Evolutionary conservation across 2,797 vertebrate species (phyloP).

Genomic region (Lepilemur septentrionalis): DNA sequence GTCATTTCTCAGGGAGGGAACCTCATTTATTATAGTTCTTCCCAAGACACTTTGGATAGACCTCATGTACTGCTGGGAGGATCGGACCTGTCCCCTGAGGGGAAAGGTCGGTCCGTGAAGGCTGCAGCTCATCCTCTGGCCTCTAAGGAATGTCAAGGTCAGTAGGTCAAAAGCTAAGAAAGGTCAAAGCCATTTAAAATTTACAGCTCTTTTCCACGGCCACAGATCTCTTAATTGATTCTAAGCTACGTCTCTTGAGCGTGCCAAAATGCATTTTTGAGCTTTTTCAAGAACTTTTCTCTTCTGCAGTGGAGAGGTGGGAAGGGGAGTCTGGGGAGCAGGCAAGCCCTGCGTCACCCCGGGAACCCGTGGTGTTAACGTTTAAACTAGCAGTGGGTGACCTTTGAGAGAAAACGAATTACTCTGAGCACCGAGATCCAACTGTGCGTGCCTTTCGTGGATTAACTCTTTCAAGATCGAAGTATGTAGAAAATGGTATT

Average conservation of each 20-base stretch:
- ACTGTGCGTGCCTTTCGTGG: slow-evolving; percentile 2
- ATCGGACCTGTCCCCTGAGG: background rate
- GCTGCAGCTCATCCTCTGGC: background rate
- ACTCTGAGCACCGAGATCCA: background rate
- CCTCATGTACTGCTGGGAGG: slow-evolving; percentile 23
- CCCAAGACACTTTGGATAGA: background rate
- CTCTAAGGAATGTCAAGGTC: background rate
- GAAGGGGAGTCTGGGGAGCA: background rate
- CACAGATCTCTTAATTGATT: slow-evolving; percentile 12
- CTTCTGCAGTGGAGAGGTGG: slow-evolving; percentile 7
- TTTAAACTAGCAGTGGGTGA: background rate
- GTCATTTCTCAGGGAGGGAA: slow-evolving; percentile 41
- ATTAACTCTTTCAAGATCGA: background rate
- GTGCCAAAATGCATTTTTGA: slow-evolving; percentile 42
- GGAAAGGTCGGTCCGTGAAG: background rate
- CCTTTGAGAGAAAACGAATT: slow-evolving; percentile 15
- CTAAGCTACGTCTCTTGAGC: background rate
- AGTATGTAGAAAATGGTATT: background rate
- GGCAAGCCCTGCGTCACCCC: background rate
- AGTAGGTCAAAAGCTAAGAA: slow-evolving; percentile 26
- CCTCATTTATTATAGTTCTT: slow-evolving; percentile 33
- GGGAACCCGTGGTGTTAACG: background rate
- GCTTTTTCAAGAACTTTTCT: slow-evolving; percentile 18
- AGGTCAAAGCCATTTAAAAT: slow-evolving; percentile 57
- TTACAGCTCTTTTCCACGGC: slow-evolving; percentile 39